Evolutionary conservation across 2,113 vertebrate species (phyloP).

Genomic region (Vulpes vulpes): DNA sequence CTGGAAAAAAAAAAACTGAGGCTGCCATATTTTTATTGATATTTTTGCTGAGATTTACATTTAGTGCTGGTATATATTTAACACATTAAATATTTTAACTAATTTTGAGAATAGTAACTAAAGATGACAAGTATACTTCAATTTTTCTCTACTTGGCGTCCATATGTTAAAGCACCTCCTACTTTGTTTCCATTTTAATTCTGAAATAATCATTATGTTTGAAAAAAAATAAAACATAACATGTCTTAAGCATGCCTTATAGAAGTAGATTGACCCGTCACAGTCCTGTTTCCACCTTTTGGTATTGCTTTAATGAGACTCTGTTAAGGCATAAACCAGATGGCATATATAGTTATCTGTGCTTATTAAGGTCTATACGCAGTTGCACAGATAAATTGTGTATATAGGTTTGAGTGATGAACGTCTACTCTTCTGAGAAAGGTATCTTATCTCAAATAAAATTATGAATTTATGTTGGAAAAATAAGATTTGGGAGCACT

Average conservation of each 20-base stretch:
- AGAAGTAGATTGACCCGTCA: not conserved
- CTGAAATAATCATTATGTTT: not conserved
- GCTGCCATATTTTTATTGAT: not conserved
- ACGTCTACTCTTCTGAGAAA: not conserved
- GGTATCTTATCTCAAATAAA: not conserved
- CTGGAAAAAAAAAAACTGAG: not conserved
- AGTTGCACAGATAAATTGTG: not conserved
- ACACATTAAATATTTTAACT: not conserved
- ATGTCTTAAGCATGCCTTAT: not conserved
- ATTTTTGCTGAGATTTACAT: not conserved
- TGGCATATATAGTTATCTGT: not conserved
- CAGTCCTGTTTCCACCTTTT: not conserved
- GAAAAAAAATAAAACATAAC: not conserved
- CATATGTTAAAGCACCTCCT: not conserved
- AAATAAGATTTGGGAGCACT: not conserved
- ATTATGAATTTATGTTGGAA: not conserved
- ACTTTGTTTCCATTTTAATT: not conserved
- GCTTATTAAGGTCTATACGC: not conserved
- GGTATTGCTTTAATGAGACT: slow-evolving; percentile 1
- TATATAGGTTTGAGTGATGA: not conserved
- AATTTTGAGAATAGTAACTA: slow-evolving; percentile 16
- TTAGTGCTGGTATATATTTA: not conserved
- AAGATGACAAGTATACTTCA: not conserved
- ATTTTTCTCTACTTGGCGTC: not conserved
- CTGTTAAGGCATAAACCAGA: not conserved